A percentile compares a stretch with the other conserved stretches of the same genome.
phyloP scores from a whole-genome alignment of 2,888 invertebrate species.

The Zelleria hepariella region DNA sequence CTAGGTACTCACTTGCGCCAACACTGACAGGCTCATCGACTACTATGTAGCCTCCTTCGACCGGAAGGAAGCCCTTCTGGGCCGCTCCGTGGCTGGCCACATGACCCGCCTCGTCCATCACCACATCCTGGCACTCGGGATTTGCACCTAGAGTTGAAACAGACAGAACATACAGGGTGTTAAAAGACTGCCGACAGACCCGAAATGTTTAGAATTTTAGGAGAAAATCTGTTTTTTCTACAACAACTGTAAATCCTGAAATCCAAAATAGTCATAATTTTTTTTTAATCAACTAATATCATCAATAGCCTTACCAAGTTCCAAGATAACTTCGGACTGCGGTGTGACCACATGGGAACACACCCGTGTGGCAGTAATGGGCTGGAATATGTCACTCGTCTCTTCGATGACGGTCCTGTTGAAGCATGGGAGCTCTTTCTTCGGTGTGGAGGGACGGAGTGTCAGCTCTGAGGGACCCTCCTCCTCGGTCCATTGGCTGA shows the following conservation, averaged over 20 bases:
- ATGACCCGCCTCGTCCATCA: constrained; percentile 41
- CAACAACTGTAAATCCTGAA: too few species aligned
- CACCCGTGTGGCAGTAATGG: constrained; percentile 43
- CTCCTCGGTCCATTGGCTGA: constrained; percentile 65
- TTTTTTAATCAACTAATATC: too few species aligned
- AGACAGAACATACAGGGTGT: too few species aligned
- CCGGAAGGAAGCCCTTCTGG: constrained; percentile 44
- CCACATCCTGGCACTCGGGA: constrained; percentile 27
- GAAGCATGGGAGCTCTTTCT: constrained; percentile 45
- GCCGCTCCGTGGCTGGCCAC: constrained; percentile 29
- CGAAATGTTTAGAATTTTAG: too few species aligned
- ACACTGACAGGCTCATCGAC: constrained; percentile 28
- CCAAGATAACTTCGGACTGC: constrained; percentile 37
- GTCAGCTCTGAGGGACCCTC: constrained; percentile 40
- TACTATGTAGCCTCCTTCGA: constrained; percentile 57
- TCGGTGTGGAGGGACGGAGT: constrained; percentile 18
- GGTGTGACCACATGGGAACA: constrained; percentile 20
- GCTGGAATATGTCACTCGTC: constrained; percentile 49
- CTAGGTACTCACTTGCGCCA: background rate
- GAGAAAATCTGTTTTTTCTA: too few species aligned
- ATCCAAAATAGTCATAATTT: too few species aligned
- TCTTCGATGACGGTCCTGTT: constrained; percentile 54
- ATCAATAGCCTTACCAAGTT: constrained; percentile 35
- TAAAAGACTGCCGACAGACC: too few species aligned
- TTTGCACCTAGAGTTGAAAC: background rate